Percentiles rank a stretch among this genome's conserved stretches.
These are phyloP conservation scores for Heliconius cydno DNA, from an alignment of 2,888 invertebrate species.

Conservation along the genomic window DNA sequence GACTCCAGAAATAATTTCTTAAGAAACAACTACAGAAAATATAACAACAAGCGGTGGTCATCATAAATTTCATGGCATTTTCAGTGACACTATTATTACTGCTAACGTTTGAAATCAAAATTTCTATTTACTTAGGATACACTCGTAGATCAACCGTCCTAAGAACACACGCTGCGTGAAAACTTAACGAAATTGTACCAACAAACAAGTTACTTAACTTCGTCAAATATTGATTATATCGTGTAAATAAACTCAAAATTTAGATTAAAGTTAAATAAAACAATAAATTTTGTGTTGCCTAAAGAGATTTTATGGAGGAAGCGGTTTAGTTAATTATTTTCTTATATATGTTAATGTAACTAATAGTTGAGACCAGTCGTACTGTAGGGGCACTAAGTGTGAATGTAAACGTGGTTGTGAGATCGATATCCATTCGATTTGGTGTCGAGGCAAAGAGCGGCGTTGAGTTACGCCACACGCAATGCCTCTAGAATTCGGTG, in stretches of 20 bases:
- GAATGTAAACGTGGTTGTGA: no score
- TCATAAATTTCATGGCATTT: slow-evolving; percentile 11
- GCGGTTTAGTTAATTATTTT: no score
- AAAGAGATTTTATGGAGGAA: background rate
- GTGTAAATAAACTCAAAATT: slow-evolving; percentile 5
- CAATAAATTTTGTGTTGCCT: background rate
- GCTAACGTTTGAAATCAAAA: slow-evolving; percentile 28
- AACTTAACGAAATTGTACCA: slow-evolving; percentile 32
- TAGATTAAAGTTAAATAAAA: slow-evolving; percentile 11
- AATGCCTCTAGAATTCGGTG: background rate
- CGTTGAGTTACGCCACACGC: no score
- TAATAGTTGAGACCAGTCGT: no score
- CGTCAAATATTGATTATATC: slow-evolving; percentile 29
- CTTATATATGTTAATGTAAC: no score
- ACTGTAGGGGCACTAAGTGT: no score
- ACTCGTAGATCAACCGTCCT: slow-evolving; percentile 28
- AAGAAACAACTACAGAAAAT: no score
- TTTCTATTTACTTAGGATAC: slow-evolving; percentile 39
- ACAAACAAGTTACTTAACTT: slow-evolving; percentile 28
- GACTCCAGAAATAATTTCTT: no score
- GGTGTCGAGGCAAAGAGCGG: no score
- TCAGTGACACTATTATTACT: slow-evolving; percentile 29
- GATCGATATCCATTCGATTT: no score
- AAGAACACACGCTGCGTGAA: slow-evolving; percentile 37
- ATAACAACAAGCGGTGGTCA: background rate